Conservation (phyloP, 2,888 invertebrate genomes). For the Diabrotica balteata region DNA sequence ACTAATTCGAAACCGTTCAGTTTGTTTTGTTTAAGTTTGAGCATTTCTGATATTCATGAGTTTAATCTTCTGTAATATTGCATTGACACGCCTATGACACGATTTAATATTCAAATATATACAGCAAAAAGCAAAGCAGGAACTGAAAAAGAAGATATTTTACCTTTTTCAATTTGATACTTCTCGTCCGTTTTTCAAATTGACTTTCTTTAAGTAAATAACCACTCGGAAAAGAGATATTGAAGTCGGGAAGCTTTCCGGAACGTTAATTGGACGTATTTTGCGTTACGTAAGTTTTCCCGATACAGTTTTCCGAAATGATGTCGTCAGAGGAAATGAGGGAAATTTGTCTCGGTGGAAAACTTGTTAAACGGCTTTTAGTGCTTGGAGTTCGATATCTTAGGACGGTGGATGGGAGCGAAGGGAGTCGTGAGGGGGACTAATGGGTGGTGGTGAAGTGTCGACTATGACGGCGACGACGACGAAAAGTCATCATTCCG, state of each 20-base stretch:
- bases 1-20: no score
- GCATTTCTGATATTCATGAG: no score
- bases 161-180: constrained; percentile 19
- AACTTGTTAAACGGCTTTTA: constrained; percentile 27
- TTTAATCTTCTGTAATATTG: no score
- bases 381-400: constrained; percentile 23
- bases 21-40: no score
- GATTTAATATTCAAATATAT: constrained; percentile 21
- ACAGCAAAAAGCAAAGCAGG: constrained; percentile 3
- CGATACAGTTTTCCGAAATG: constrained; percentile 29
- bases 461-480: constrained; percentile 1
- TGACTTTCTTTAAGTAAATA: constrained; percentile 30
- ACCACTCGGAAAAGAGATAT: constrained; percentile 11
- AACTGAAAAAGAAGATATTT: background rate
- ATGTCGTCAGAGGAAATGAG: constrained; percentile 28
- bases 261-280: constrained; percentile 29
- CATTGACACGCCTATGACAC: background rate
- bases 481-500: background rate
- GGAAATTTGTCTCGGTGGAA: constrained; percentile 30
- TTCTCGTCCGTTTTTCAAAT: constrained; percentile 20
- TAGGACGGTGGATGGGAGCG: constrained; percentile 2
- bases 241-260: constrained; percentile 5
- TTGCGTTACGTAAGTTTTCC: constrained; percentile 31
- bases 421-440: background rate
- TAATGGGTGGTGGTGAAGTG: background rate